Conservation (phyloP, 2,113 vertebrate species). For the Otocyon megalotis region DNA sequence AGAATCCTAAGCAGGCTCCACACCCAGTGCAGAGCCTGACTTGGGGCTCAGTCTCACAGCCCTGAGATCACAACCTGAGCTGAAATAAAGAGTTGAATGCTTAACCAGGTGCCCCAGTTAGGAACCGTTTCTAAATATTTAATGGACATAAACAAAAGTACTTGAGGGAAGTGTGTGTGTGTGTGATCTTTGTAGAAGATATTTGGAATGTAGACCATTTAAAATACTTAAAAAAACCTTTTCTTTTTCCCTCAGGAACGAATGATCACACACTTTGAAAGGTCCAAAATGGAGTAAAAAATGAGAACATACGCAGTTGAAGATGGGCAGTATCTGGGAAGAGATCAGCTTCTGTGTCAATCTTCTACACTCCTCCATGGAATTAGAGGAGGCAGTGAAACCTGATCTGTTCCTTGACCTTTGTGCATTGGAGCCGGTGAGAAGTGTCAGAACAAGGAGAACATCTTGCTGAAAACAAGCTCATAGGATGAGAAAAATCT, state of each 20-base stretch:
- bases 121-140: background rate
- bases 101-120: background rate
- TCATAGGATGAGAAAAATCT: slow-evolving; percentile 83
- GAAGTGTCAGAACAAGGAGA: slow-evolving; percentile 63
- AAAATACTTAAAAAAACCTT: slow-evolving; percentile 40
- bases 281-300: slow-evolving; percentile 92
- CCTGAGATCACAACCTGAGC: background rate
- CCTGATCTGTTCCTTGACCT: slow-evolving; percentile 83
- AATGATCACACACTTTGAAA: slow-evolving; percentile 93
- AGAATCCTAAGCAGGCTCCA: background rate
- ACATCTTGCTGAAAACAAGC: slow-evolving; percentile 79
- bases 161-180: background rate
- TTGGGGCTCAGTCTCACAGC: background rate
- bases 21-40: background rate
- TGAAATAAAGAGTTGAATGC: background rate
- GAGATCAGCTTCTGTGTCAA: slow-evolving; percentile 72
- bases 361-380: slow-evolving; percentile 51
- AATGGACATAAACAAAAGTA: slow-evolving; percentile 8
- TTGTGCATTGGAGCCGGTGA: slow-evolving; percentile 80
- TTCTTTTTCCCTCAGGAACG: slow-evolving; percentile 86
- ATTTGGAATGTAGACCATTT: slow-evolving; percentile 42
- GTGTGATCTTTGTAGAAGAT: background rate
- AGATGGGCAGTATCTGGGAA: slow-evolving; percentile 71
- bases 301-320: slow-evolving; percentile 45
- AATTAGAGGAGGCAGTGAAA: slow-evolving; percentile 80